Conservation (phyloP, 2,113 vertebrate genomes). For the Notothenia coriiceps region DNA sequence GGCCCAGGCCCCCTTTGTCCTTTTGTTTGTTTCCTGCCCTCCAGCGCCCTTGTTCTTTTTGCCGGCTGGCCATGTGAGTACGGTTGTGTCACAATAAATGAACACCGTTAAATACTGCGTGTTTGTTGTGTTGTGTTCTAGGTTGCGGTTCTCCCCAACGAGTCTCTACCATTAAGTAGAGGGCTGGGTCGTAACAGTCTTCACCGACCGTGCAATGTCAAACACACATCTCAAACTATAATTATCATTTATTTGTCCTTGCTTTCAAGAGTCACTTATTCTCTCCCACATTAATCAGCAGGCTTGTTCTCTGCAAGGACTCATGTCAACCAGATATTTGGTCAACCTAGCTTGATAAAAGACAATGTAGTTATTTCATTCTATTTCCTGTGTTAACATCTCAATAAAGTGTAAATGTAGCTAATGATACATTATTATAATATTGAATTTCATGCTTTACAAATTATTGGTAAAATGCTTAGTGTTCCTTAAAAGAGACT, state of each 20-base stretch:
- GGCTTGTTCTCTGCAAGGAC: neutral
- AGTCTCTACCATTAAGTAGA: too few species aligned
- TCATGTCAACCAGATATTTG: neutral
- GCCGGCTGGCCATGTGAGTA: too few species aligned
- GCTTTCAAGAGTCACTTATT: constrained; percentile 4
- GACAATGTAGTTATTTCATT: neutral
- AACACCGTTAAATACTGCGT: too few species aligned
- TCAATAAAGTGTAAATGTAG: neutral
- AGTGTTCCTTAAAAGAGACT: too few species aligned
- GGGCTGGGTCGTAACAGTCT: neutral
- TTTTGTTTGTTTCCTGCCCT: too few species aligned
- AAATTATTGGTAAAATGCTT: too few species aligned
- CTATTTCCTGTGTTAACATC: neutral
- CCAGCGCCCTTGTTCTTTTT: too few species aligned
- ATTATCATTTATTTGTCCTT: neutral
- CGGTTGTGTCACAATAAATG: too few species aligned
- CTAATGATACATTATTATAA: neutral
- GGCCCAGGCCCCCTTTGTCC: too few species aligned
- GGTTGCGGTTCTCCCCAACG: too few species aligned
- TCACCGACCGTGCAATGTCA: constrained; percentile 10
- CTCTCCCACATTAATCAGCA: neutral
- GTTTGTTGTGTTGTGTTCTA: too few species aligned
- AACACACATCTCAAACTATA: neutral
- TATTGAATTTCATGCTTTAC: neutral
- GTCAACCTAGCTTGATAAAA: neutral